phyloP scores from a whole-genome alignment of 2,888 invertebrate genomes.

The Panzeria rudis region DNA sequence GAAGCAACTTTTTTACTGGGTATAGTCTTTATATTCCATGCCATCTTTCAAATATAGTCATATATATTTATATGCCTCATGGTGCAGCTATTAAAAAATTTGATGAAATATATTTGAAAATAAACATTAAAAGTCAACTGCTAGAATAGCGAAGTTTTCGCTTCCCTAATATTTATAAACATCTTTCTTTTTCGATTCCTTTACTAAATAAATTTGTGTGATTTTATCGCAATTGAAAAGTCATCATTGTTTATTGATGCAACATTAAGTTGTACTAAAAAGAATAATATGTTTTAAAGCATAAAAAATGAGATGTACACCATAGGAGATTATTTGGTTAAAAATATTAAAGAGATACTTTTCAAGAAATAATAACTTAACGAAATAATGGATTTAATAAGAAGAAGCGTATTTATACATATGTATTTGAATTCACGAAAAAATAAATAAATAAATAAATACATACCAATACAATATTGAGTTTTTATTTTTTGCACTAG shows the following conservation, averaged over 20 bases:
- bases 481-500: too few relatives aligned
- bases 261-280: constrained; percentile 59
- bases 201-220: constrained; percentile 56
- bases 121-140: not conserved
- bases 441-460: too few relatives aligned
- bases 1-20: too few relatives aligned
- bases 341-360: constrained; percentile 5
- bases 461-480: not conserved
- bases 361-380: not conserved
- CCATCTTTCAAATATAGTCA: too few relatives aligned
- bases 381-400: not conserved
- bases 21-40: not conserved
- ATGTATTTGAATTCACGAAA: too few relatives aligned
- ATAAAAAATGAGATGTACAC: constrained; percentile 2
- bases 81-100: too few relatives aligned
- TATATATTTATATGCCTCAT: too few relatives aligned
- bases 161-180: constrained; percentile 19
- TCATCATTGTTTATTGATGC: constrained; percentile 69
- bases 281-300: constrained; percentile 39
- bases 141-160: not conserved
- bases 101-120: not conserved
- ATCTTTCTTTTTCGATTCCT: constrained; percentile 31
- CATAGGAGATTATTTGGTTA: constrained; percentile 20
- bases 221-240: constrained; percentile 68
- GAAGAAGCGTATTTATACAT: not conserved